Conservation (phyloP, 2,113 vertebrate species). For the Carassius carassius region DNA sequence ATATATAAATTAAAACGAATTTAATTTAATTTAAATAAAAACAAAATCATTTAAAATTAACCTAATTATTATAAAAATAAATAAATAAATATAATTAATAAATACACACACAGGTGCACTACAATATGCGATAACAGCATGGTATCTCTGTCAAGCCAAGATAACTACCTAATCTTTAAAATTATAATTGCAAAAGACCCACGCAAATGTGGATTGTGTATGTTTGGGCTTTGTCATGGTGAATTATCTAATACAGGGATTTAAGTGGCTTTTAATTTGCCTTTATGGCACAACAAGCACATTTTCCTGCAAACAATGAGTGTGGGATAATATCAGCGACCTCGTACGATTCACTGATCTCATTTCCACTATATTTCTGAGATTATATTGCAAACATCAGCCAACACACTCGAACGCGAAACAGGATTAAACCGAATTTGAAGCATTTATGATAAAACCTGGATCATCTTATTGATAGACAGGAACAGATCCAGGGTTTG, state of each 20-base stretch:
- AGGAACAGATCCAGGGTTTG: not conserved
- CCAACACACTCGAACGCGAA: not conserved
- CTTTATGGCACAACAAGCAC: not conserved
- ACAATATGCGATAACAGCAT: not conserved
- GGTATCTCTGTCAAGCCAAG: not conserved
- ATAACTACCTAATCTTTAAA: not conserved
- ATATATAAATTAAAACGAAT: too few species aligned
- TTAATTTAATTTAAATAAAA: too few species aligned
- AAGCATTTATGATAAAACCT: not conserved
- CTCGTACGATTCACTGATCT: not conserved
- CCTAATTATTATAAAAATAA: too few species aligned
- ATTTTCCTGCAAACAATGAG: not conserved
- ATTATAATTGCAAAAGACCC: not conserved
- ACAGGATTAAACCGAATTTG: conserved; percentile 12
- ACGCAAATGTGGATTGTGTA: not conserved
- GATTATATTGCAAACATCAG: not conserved
- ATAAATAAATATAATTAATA: too few species aligned
- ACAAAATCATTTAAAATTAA: too few species aligned
- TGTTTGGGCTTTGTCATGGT: not conserved
- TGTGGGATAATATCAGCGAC: conserved; percentile 1
- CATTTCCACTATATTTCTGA: not conserved
- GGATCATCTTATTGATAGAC: conserved; percentile 2
- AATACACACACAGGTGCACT: too few species aligned
- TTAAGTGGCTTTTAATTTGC: conserved; percentile 17
- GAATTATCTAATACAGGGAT: conserved; percentile 7